Percentiles rank a stretch among this genome's conserved stretches.
phyloP scores from a whole-genome alignment of 2,797 vertebrate genomes.

The Falco peregrinus region DNA sequence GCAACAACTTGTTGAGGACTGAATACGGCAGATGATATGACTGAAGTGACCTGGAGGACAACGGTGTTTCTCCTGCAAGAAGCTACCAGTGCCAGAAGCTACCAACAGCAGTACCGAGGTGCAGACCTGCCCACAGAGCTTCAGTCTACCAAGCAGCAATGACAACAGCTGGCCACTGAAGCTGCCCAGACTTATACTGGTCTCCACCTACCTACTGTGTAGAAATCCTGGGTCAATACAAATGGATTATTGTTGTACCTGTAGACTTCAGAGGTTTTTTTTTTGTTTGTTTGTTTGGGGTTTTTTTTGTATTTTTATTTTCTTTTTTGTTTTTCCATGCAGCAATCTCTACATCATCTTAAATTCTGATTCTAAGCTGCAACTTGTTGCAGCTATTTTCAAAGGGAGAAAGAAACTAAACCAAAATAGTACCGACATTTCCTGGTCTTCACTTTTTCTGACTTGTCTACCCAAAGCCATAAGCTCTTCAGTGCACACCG shows the following conservation, averaged over 20 bases:
- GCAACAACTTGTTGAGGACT: fast-evolving
- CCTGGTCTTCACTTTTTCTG: background rate
- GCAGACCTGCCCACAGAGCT: background rate
- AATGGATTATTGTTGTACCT: background rate
- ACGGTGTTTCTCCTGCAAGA: background rate
- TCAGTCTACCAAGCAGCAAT: background rate
- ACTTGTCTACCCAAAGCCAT: background rate
- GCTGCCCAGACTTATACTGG: background rate
- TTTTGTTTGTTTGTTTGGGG: too few species aligned
- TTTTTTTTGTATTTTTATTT: background rate
- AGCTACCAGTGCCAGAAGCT: background rate
- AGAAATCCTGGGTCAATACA: background rate
- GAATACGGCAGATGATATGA: background rate
- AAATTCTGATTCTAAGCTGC: background rate
- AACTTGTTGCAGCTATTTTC: background rate
- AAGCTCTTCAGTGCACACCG: background rate
- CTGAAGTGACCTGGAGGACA: background rate
- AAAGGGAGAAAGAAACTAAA: background rate
- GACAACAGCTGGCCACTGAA: background rate
- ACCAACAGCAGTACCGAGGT: background rate
- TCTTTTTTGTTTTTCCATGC: background rate
- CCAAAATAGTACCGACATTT: background rate
- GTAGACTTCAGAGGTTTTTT: background rate
- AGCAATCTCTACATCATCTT: background rate
- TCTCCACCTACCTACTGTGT: background rate